These are phyloP conservation scores for Altica lythri DNA, from an alignment of 2,888 invertebrate species.

Conservation along the genomic window DNA sequence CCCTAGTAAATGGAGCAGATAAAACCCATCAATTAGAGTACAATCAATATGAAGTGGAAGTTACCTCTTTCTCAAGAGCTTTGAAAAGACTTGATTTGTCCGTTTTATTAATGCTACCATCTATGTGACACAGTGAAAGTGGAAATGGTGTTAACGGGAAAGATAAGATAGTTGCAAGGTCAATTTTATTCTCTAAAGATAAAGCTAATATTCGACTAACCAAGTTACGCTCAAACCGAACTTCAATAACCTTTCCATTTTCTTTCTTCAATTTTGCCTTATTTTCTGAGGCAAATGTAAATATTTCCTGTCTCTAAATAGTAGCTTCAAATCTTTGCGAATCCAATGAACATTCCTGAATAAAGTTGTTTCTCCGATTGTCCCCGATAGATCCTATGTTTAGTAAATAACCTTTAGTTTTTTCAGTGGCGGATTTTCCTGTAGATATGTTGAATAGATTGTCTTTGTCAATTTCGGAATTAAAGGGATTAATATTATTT, in stretches of 20 bases:
- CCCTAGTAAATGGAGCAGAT: neutral
- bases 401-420: conserved; percentile 11
- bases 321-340: conserved; percentile 24
- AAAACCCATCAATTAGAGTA: conserved; percentile 25
- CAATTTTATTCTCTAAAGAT: conserved; percentile 23
- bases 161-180: conserved; percentile 17
- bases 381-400: conserved; percentile 5
- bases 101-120: conserved; percentile 29
- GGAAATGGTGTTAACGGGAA: conserved; percentile 23
- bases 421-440: conserved; percentile 16
- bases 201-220: conserved; percentile 22
- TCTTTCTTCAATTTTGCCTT: conserved; percentile 15
- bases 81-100: conserved; percentile 25
- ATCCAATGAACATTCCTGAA: conserved; percentile 19
- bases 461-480: too few relatives aligned
- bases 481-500: too few relatives aligned
- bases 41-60: conserved; percentile 18
- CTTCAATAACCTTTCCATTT: conserved; percentile 24
- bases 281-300: conserved; percentile 29
- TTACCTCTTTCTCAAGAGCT: conserved; percentile 18
- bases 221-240: conserved; percentile 22
- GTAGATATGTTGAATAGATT: too few relatives aligned
- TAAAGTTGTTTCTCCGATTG: conserved; percentile 20
- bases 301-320: conserved; percentile 22
- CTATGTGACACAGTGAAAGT: conserved; percentile 25